phyloP scores from a whole-genome alignment of 2,888 invertebrate species.

The Epirrita christyi region DNA sequence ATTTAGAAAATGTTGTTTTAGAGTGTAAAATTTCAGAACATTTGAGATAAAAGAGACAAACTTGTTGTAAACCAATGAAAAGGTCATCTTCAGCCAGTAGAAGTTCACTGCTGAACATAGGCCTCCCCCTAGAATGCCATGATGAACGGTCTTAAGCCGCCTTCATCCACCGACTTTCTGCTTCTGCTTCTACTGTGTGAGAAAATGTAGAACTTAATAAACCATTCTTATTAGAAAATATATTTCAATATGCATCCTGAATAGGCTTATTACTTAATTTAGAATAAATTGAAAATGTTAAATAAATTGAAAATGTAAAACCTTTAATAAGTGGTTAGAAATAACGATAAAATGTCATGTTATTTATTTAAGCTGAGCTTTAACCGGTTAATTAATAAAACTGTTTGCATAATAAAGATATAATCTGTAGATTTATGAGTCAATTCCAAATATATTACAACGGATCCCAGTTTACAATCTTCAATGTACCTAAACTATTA shows the following conservation, averaged over 20 bases:
- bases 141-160: too few relatives aligned
- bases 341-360: constrained; percentile 20
- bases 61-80: too few relatives aligned
- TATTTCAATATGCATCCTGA: constrained; percentile 2
- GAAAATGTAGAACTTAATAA: neutral
- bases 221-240: neutral
- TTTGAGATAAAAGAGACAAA: too few relatives aligned
- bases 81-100: too few relatives aligned
- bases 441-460: constrained; percentile 27
- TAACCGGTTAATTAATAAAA: constrained; percentile 48
- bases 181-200: too few relatives aligned
- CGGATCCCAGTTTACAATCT: constrained; percentile 1
- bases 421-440: constrained; percentile 47
- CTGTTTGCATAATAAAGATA: constrained; percentile 51
- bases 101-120: too few relatives aligned
- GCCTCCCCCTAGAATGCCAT: too few relatives aligned
- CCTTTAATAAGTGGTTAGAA: constrained; percentile 20
- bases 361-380: constrained; percentile 29
- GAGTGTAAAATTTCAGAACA: too few relatives aligned
- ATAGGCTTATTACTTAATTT: constrained; percentile 11
- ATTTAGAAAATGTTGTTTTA: too few relatives aligned
- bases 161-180: too few relatives aligned
- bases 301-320: constrained; percentile 13
- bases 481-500: neutral
- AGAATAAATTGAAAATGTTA: constrained; percentile 14